Percentiles rank a stretch among this genome's conserved stretches.
phyloP scores from a whole-genome alignment of 1,140 invertebrate species.

The Nebria ingens region DNA sequence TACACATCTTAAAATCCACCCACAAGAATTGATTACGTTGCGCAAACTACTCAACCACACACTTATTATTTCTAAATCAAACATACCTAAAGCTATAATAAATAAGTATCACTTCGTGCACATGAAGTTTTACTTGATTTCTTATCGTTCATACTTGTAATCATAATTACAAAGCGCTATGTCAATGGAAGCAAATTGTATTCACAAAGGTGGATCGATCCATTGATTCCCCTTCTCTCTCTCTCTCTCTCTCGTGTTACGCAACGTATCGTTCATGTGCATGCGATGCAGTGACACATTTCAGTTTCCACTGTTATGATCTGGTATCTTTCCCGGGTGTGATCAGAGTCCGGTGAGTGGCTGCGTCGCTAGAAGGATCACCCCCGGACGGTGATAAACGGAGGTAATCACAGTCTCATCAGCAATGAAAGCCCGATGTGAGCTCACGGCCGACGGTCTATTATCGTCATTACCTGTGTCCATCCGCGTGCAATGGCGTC shows the following conservation, averaged over 20 bases:
- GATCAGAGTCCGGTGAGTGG: too few species aligned
- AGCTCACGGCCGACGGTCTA: background rate
- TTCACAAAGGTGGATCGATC: background rate
- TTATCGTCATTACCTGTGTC: background rate
- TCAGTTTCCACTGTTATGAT: too few species aligned
- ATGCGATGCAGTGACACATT: too few species aligned
- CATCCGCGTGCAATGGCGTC: background rate
- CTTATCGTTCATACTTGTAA: too few species aligned
- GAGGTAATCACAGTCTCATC: background rate
- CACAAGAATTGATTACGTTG: background rate
- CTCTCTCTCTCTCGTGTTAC: too few species aligned
- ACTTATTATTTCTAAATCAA: background rate
- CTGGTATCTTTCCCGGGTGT: too few species aligned
- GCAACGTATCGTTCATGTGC: too few species aligned
- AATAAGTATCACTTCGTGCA: too few species aligned
- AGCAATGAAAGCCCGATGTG: background rate
- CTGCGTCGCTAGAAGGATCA: background rate
- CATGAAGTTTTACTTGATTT: too few species aligned
- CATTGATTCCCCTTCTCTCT: background rate
- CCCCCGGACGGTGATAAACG: background rate
- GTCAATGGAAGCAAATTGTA: background rate
- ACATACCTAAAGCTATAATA: too few species aligned
- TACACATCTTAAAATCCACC: background rate
- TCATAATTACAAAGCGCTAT: too few species aligned
- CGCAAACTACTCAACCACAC: background rate